Conservation (phyloP, 2,888 invertebrate species). For the Cheilosia vulpina region DNA sequence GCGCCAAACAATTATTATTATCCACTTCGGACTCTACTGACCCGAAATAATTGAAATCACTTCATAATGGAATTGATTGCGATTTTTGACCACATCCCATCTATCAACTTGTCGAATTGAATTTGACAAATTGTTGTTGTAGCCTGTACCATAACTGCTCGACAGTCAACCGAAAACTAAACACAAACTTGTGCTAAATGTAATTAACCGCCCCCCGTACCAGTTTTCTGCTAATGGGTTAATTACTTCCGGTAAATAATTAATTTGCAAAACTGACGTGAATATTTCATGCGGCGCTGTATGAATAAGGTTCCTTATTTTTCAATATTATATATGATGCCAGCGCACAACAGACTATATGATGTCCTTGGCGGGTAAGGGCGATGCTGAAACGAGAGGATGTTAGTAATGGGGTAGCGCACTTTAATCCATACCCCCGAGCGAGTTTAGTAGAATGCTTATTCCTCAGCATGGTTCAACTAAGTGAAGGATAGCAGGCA, state of each 20-base stretch:
- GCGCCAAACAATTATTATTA: constrained; percentile 8
- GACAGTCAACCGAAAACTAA: constrained; percentile 9
- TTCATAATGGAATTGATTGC: constrained; percentile 35
- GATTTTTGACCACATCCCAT: constrained; percentile 46
- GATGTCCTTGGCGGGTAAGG: constrained; percentile 6
- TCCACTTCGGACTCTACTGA: background rate
- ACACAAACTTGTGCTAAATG: background rate
- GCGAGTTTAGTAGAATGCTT: constrained; percentile 15
- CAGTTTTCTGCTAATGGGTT: constrained; percentile 57
- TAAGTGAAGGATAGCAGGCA: background rate
- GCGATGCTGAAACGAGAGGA: constrained; percentile 16
- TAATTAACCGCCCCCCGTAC: background rate
- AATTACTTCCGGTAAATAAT: constrained; percentile 72
- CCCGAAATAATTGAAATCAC: constrained; percentile 58
- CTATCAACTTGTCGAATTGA: constrained; percentile 49
- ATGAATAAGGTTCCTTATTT: background rate
- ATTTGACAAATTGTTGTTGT: constrained; percentile 18
- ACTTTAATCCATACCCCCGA: constrained; percentile 21
- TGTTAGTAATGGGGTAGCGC: constrained; percentile 39
- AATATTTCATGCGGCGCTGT: constrained; percentile 17
- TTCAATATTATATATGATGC: background rate
- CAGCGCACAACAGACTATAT: constrained; percentile 15
- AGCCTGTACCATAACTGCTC: background rate
- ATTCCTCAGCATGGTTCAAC: constrained; percentile 1
- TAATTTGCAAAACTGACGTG: constrained; percentile 51